Percentiles rank a stretch among this genome's conserved stretches.
These are phyloP conservation scores for Polydrusus pterygomalis DNA, from an alignment of 2,888 invertebrate species.

Conservation along the genomic window DNA sequence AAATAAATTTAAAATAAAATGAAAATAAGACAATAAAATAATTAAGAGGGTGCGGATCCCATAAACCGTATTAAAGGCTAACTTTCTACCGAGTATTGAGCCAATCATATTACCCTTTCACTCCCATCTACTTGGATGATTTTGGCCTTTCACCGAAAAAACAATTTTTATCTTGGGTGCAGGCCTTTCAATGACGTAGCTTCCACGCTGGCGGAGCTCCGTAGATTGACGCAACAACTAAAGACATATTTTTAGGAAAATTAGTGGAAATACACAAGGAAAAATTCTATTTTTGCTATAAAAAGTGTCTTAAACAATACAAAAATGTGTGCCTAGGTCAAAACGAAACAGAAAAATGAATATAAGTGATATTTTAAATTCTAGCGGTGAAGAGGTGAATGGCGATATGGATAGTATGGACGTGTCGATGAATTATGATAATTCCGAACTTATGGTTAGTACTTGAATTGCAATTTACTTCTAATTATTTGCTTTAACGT, in stretches of 20 bases:
- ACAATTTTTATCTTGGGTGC: slow-evolving; percentile 26
- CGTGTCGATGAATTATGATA: slow-evolving; percentile 66
- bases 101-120: slow-evolving; percentile 24
- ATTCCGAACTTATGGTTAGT: slow-evolving; percentile 69
- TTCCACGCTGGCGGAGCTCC: slow-evolving; percentile 51
- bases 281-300: slow-evolving; percentile 32
- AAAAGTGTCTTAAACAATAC: slow-evolving; percentile 30
- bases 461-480: slow-evolving; percentile 29
- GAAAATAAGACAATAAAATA: slow-evolving; percentile 1
- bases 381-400: slow-evolving; percentile 63
- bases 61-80: slow-evolving; percentile 22
- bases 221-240: slow-evolving; percentile 27
- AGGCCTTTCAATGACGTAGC: slow-evolving; percentile 48
- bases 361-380: slow-evolving; percentile 61
- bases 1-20: not conserved
- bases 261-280: slow-evolving; percentile 27
- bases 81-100: slow-evolving; percentile 22
- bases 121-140: slow-evolving; percentile 1
- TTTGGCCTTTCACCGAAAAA: slow-evolving; percentile 26
- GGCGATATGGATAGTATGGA: slow-evolving; percentile 67
- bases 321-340: slow-evolving; percentile 32
- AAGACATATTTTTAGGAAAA: slow-evolving; percentile 43
- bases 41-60: slow-evolving; percentile 11
- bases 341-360: slow-evolving; percentile 53
- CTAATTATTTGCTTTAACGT: not conserved